phyloP scores from a whole-genome alignment of 2,113 vertebrate genomes.

The Leucoraja erinaceus region DNA sequence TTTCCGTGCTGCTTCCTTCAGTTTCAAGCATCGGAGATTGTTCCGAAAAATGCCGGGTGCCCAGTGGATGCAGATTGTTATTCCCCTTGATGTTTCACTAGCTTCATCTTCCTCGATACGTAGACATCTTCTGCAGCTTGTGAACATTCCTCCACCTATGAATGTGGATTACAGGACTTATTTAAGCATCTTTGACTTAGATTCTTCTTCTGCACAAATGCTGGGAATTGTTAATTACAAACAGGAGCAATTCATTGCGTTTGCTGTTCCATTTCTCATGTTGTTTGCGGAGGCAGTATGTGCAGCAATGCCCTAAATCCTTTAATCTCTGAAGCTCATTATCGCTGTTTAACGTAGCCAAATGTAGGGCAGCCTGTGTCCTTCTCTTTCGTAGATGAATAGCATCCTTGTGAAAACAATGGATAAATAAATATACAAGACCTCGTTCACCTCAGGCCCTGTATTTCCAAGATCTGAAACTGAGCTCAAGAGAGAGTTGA shows the following conservation, averaged over 20 bases:
- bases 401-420: not conserved
- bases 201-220: not conserved
- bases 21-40: not conserved
- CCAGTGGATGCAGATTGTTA: not conserved
- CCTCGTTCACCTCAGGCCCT: not conserved
- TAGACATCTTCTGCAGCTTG: not conserved
- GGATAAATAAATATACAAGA: not conserved
- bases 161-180: not conserved
- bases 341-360: not conserved
- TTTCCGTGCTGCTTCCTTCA: too few species aligned
- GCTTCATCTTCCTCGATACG: not conserved
- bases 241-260: not conserved
- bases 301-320: constrained; percentile 16
- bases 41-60: not conserved
- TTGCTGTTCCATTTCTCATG: not conserved
- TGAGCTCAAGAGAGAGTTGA: not conserved
- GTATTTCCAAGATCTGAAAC: not conserved
- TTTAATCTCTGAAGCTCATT: constrained; percentile 25
- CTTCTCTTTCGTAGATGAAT: not conserved
- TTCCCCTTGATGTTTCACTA: not conserved
- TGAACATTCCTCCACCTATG: not conserved
- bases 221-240: not conserved
- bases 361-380: constrained; percentile 14
- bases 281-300: not conserved
- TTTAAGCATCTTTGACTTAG: not conserved